Percentiles rank a stretch among this genome's conserved stretches.
Evolutionary conservation across 1,140 invertebrate genomes (phyloP).

Genomic region (Galendromus occidentalis): DNA sequence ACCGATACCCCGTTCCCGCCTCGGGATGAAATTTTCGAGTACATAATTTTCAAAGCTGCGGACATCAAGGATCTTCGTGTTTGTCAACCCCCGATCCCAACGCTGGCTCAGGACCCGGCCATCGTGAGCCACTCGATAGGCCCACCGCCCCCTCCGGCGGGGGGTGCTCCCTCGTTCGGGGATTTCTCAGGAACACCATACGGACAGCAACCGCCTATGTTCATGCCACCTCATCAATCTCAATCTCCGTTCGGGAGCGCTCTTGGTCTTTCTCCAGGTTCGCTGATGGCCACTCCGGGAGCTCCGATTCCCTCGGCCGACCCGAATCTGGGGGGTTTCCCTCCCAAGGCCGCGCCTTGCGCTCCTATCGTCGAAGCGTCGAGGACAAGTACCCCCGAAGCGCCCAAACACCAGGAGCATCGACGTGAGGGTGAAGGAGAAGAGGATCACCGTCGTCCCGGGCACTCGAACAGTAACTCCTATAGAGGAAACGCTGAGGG

Average conservation of each 20-base stretch:
- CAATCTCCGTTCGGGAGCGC: constrained; percentile 10
- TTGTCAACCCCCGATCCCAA: constrained; percentile 38
- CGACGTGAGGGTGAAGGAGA: too few species aligned
- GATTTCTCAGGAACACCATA: constrained; percentile 13
- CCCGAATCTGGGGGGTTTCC: too few species aligned
- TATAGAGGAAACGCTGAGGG: too few species aligned
- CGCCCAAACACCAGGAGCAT: too few species aligned
- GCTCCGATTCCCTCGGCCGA: too few species aligned
- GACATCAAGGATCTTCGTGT: constrained; percentile 98
- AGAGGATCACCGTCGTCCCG: too few species aligned
- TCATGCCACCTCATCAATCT: constrained; percentile 11
- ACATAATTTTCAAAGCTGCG: constrained; percentile 87
- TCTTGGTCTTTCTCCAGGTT: constrained; percentile 8
- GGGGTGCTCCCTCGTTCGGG: constrained; percentile 37
- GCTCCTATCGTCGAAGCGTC: too few species aligned
- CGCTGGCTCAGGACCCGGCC: constrained; percentile 66
- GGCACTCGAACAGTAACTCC: too few species aligned
- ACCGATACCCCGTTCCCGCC: constrained; percentile 78
- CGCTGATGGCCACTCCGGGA: constrained; percentile 7
- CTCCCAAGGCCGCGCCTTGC: too few species aligned
- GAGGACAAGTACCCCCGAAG: too few species aligned
- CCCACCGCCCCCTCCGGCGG: constrained; percentile 33
- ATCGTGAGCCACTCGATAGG: constrained; percentile 40
- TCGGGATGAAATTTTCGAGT: constrained; percentile 93
- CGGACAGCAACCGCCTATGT: constrained; percentile 5